Percentiles rank a stretch among this genome's conserved stretches.
phyloP scores from a whole-genome alignment of 2,113 vertebrate genomes.

The Pimephales promelas region DNA sequence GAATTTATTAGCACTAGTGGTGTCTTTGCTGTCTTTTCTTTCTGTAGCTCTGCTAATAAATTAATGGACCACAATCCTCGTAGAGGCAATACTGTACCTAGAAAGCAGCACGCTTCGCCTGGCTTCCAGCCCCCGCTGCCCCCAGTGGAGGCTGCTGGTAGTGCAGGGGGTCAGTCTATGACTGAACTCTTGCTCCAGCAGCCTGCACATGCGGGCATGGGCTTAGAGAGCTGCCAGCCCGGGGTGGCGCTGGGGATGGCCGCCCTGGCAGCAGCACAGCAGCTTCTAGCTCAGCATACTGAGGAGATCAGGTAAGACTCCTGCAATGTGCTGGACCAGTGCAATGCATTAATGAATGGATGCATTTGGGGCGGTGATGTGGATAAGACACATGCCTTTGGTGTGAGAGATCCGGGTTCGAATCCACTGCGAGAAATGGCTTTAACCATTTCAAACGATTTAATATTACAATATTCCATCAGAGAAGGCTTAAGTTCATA shows the following conservation, averaged over 20 bases:
- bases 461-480: not conserved
- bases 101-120: conserved; percentile 96
- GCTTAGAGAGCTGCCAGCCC: conserved; percentile 76
- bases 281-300: conserved; percentile 76
- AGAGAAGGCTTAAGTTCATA: not conserved
- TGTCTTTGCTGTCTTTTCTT: conserved; percentile 64
- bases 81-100: conserved; percentile 92
- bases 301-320: conserved; percentile 92
- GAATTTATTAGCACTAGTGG: conserved; percentile 59
- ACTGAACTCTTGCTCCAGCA: conserved; percentile 75
- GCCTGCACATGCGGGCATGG: conserved; percentile 70
- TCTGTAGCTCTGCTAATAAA: conserved; percentile 94
- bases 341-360: conserved; percentile 24
- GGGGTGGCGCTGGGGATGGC: conserved; percentile 78
- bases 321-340: conserved; percentile 6
- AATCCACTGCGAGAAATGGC: too few relatives aligned
- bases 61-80: conserved; percentile 88
- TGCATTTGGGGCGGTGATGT: too few relatives aligned
- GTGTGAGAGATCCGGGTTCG: too few relatives aligned
- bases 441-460: not conserved
- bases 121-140: conserved; percentile 98
- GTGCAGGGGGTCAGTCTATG: conserved; percentile 68
- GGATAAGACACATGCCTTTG: too few relatives aligned
- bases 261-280: conserved; percentile 81
- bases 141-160: conserved; percentile 83